Evolutionary conservation across 2,888 invertebrate genomes (phyloP), one percentile per base, ranked within the genome.

Genomic region (Trissonchulus sp.): DNA sequence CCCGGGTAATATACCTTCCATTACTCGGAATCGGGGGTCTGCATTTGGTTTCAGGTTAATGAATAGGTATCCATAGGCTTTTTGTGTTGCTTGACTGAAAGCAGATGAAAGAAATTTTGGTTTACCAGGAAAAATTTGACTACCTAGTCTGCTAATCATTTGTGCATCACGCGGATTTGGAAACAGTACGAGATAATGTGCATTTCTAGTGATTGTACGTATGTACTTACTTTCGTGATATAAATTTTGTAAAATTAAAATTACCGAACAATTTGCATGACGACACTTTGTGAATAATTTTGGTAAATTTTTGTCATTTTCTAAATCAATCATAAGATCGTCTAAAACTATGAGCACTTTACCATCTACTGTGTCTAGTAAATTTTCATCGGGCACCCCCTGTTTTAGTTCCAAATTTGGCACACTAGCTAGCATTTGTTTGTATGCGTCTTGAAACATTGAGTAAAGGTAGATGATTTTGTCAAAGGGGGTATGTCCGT

Each of bases 61-160:
- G 30, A 75, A 73, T 30, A 75, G 65, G 48, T 75, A 75, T n/a
- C 75, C 75, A 35, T 63, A 60, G 3, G 73, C 63, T 34, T 60
- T 62, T 23, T 35, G 2, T 2, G 73, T 74, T 8, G 75, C 75
- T 35, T 75, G 36, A 15, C 33, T 23, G 63, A 38, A 75, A 2
- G 75, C 75, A 23, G n/a, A 63, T 35, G 36, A 1, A 15, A 75
- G 62, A 74, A 30, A 23, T 34, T 63, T 73, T 60, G 62, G 63
- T 33, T 71, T 37, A 8, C 35, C 36, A 3, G 73, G 75, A 62
- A 31, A 74, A n/a, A 75, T 34, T n/a, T 74, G 71, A 3, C 72
- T 30, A 2, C 33, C 3, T 33, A 75, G 33, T n/a, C 36, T 31
- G 36, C 37, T 15, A 36, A 69, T 69, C 33, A 48, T 75, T 33